These are phyloP conservation scores for Drepanosiphum platanoidis DNA, from an alignment of 2,888 invertebrate species.

Conservation along the genomic window DNA sequence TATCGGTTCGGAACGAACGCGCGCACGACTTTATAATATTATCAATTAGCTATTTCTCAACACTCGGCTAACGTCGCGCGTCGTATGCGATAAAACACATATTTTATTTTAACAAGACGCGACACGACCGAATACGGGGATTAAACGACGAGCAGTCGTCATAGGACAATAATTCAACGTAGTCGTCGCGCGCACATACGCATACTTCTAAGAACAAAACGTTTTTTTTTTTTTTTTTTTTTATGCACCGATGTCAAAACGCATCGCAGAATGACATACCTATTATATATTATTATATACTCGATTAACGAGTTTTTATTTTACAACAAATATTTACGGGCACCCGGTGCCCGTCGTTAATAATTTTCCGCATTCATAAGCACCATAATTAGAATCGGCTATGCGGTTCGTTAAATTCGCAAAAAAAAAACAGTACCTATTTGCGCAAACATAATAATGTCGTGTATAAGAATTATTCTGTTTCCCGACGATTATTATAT, in stretches of 20 bases:
- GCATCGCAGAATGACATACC: too few species aligned
- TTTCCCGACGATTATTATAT: background rate
- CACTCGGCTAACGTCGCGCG: too few species aligned
- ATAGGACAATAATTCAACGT: too few species aligned
- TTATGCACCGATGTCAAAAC: background rate
- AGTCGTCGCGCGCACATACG: too few species aligned
- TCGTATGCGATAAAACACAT: too few species aligned
- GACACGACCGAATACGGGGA: too few species aligned
- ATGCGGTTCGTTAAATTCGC: slow-evolving; percentile 50
- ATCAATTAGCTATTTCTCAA: too few species aligned
- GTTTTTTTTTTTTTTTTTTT: background rate
- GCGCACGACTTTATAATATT: too few species aligned
- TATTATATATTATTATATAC: too few species aligned
- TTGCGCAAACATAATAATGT: background rate
- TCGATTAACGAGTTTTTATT: background rate
- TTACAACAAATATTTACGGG: background rate
- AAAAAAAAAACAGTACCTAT: slow-evolving; percentile 27
- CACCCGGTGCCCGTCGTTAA: background rate
- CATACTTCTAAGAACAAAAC: background rate
- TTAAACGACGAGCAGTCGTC: too few species aligned
- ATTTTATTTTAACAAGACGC: too few species aligned
- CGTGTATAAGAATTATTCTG: background rate
- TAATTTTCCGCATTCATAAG: slow-evolving; percentile 55
- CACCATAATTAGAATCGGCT: slow-evolving; percentile 55
- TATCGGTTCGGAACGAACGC: too few species aligned